phyloP scores from a whole-genome alignment of 2,113 vertebrate genomes.

The Elephantulus edwardii region DNA sequence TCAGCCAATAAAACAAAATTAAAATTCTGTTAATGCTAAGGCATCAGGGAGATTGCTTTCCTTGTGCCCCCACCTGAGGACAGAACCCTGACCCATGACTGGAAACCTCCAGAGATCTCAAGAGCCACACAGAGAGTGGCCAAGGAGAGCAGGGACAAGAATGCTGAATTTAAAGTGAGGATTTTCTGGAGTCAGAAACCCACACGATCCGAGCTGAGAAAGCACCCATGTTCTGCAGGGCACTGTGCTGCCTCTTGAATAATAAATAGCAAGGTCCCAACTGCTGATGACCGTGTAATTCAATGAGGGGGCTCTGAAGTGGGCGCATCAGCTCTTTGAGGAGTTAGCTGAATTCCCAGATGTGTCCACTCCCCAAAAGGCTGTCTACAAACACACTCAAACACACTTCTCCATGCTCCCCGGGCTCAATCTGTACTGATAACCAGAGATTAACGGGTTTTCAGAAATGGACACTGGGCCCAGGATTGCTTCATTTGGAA shows the following conservation, averaged over 20 bases:
- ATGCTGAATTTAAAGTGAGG: constrained; percentile 20
- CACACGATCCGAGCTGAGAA: constrained; percentile 44
- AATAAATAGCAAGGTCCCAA: constrained; percentile 59
- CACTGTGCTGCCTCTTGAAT: constrained; percentile 63
- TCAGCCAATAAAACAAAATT: not conserved
- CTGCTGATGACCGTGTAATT: not conserved
- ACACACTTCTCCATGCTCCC: not conserved
- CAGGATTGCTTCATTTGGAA: not conserved
- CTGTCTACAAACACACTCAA: not conserved
- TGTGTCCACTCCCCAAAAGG: constrained; percentile 67
- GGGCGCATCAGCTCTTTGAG: not conserved
- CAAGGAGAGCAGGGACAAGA: constrained; percentile 50
- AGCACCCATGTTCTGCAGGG: constrained; percentile 48
- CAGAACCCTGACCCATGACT: constrained; percentile 47
- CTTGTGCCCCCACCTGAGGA: not conserved
- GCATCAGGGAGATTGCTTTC: not conserved
- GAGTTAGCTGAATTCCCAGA: constrained; percentile 40
- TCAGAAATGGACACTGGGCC: not conserved
- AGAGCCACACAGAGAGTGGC: constrained; percentile 48
- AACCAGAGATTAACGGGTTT: not conserved
- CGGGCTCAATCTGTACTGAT: not conserved
- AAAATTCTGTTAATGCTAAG: not conserved
- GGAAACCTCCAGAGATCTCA: constrained; percentile 60
- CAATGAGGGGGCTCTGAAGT: constrained; percentile 38
- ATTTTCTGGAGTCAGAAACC: constrained; percentile 71